Base-by-base conservation (phyloP, 2,888 invertebrate genomes). In the Alloplasta piceator region DNA sequence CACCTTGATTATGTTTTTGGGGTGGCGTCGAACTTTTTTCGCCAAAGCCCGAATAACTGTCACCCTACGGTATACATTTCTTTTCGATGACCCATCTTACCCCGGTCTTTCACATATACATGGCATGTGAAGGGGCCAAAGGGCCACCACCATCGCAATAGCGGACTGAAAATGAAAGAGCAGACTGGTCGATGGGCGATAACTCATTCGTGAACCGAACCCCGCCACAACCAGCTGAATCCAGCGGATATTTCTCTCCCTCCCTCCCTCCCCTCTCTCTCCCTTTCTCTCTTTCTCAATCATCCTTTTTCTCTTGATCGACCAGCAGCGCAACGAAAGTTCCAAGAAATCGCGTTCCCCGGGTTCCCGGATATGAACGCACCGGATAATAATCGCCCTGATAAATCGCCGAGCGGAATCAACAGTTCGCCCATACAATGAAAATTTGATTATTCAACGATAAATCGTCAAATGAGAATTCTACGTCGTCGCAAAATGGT, bases 131-230 rank as follows among this genome's bases (percentile, higher is more conserved):
- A 58, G 86, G 85, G 85, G 87, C 87, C 84, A 84, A 68, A 85
- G 84, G 85, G 88, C 87, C 85, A 84, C 84, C 82, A 78, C 88
- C 88, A 89, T 88, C 89, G 89, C 87, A 61, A 41, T 16, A 63
- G 87, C 86, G 89, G 87, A 79, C 81, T 92, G 90, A 89, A 91
- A 92, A 92, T 92, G 91, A 92, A 92, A 92, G 91, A 90, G 90
- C 91, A 90, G 87, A 88, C 87, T 89, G 83, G 82, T 87, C 89
- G 90, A 90, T 89, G 89, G 90, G 89, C 91, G 91, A 92, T 92
- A 92, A 92, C 90, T 92, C 92, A 92, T 92, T 91, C 90, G 89
- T 89, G 91, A 90, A 91, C 89, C 91, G 91, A 91, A 90, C 91
- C 26, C 89, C 77, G 90, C 91, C 90, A 75, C 66, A 90, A 89